A percentile compares a stretch with the other conserved stretches of the same genome.
These are phyloP conservation scores for Pseudomyrmex concolor DNA, from an alignment of 1,140 invertebrate species.

Conservation along the genomic window DNA sequence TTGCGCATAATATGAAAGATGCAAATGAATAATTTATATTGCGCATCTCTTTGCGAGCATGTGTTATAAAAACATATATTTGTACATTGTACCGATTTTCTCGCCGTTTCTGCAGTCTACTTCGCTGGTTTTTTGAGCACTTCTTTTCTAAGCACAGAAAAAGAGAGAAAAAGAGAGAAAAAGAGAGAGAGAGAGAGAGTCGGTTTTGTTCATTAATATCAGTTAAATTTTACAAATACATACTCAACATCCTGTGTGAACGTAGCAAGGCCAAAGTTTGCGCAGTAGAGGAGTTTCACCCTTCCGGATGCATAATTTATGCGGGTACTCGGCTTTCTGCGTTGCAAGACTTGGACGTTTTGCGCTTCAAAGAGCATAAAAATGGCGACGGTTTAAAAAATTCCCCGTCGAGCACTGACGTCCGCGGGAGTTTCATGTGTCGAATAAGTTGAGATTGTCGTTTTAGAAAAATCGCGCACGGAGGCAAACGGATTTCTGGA, in stretches of 20 bases:
- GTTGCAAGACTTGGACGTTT: constrained; percentile 59
- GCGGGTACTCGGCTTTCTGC: constrained; percentile 56
- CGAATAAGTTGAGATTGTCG: constrained; percentile 48
- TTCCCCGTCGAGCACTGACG: constrained; percentile 7
- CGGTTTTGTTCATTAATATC: constrained; percentile 55
- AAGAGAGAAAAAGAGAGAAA: too few species aligned
- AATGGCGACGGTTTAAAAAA: constrained; percentile 56
- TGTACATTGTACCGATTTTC: too few species aligned
- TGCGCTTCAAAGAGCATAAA: constrained; percentile 64
- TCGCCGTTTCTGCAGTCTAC: too few species aligned
- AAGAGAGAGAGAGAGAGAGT: background rate
- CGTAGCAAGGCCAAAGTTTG: constrained; percentile 47
- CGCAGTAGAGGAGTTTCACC: constrained; percentile 42
- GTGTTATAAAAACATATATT: too few species aligned
- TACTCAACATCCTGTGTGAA: constrained; percentile 14
- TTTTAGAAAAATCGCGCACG: constrained; percentile 28
- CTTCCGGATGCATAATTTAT: constrained; percentile 61
- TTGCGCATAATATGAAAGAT: background rate
- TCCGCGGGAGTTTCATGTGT: constrained; percentile 34
- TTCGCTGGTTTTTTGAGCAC: too few species aligned
- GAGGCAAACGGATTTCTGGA: background rate
- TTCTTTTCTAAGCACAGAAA: too few species aligned
- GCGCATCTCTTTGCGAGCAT: too few species aligned
- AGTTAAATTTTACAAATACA: constrained; percentile 57
- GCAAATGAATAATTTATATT: background rate